Evolutionary conservation across 2,113 vertebrate species (phyloP).

Genomic region (Oenanthe oenanthe): DNA sequence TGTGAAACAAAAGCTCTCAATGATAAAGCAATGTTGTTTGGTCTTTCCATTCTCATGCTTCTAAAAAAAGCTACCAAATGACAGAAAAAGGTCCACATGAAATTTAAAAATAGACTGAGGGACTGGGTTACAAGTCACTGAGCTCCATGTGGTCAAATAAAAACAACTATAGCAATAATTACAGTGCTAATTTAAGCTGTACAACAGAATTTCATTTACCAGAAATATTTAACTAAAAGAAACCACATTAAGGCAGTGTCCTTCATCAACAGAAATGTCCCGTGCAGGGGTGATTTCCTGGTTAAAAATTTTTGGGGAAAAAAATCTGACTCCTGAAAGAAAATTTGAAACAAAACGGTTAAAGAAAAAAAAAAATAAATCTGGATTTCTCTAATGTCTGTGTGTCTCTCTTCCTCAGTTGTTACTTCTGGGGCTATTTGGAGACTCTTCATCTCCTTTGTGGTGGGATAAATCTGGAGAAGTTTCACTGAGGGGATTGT

Average conservation of each 20-base stretch:
- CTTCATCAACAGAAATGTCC: constrained; percentile 54
- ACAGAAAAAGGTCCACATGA: constrained; percentile 46
- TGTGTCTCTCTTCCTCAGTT: not conserved
- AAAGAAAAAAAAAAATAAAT: not conserved
- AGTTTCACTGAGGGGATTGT: accelerated
- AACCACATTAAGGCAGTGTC: constrained; percentile 46
- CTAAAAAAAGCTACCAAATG: constrained; percentile 18
- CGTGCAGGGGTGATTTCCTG: constrained; percentile 34
- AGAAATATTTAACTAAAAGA: constrained; percentile 66
- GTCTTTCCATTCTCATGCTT: constrained; percentile 74
- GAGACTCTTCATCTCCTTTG: not conserved
- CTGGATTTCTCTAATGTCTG: not conserved
- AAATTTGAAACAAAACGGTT: not conserved
- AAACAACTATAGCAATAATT: constrained; percentile 55
- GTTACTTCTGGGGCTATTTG: not conserved
- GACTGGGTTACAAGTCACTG: constrained; percentile 67
- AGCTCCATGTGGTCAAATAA: constrained; percentile 61
- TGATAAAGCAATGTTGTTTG: constrained; percentile 61
- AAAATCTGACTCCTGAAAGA: not conserved
- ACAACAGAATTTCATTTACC: constrained; percentile 65
- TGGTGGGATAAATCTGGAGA: not conserved
- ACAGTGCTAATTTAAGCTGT: constrained; percentile 57
- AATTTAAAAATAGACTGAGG: constrained; percentile 77
- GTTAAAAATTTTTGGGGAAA: not conserved
- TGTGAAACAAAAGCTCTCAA: constrained; percentile 51